These are phyloP conservation scores for Numenius arquata DNA, from an alignment of 2,113 vertebrate genomes.

Conservation along the genomic window DNA sequence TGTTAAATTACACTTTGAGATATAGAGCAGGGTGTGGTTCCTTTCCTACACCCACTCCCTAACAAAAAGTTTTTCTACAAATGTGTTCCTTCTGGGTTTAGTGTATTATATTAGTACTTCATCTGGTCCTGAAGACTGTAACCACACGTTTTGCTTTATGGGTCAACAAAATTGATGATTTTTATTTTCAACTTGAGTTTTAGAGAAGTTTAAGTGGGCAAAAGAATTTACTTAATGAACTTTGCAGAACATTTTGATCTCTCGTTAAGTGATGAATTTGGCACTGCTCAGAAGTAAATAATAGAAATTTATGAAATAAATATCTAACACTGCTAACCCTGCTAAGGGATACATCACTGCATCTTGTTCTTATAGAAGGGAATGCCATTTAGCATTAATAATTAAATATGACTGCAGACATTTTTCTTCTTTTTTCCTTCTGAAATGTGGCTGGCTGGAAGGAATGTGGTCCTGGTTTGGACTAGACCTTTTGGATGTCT, in stretches of 20 bases:
- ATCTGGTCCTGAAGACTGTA: background rate
- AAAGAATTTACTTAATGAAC: background rate
- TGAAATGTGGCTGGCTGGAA: background rate
- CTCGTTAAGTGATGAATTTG: background rate
- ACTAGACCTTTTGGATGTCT: background rate
- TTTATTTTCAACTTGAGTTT: background rate
- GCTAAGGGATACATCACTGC: background rate
- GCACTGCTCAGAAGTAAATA: background rate
- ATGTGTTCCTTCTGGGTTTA: background rate
- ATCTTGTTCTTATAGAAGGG: background rate
- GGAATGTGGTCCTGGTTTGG: background rate
- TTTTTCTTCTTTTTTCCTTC: background rate
- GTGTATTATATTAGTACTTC: background rate
- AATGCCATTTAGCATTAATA: background rate
- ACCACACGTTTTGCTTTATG: background rate
- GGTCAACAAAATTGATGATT: background rate
- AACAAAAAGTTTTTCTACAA: background rate
- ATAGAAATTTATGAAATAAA: background rate
- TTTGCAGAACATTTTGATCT: background rate
- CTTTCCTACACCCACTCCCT: background rate
- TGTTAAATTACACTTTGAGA: background rate
- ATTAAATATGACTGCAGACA: background rate
- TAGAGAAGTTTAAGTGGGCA: background rate
- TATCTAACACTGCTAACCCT: background rate
- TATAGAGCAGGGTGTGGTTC: background rate